Evolutionary conservation across 2,888 invertebrate genomes (phyloP).

Genomic region (Bugulina stolonifera): DNA sequence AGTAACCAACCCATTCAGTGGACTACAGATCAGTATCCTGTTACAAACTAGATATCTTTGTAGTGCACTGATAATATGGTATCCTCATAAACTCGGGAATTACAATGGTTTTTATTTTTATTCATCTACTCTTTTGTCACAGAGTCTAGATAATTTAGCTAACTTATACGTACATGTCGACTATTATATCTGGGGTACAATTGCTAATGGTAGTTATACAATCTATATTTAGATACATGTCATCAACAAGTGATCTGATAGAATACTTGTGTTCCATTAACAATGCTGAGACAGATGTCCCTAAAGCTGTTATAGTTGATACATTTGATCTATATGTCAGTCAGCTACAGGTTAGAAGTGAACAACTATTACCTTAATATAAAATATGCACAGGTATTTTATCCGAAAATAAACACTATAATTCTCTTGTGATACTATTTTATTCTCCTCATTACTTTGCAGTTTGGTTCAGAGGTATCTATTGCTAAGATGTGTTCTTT

Average conservation of each 20-base stretch:
- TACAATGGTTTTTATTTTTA: too few relatives aligned
- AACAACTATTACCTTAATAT: background rate
- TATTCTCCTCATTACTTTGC: background rate
- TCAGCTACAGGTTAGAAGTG: conserved; percentile 23
- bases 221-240: conserved; percentile 16
- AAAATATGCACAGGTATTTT: background rate
- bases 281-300: background rate
- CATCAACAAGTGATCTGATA: background rate
- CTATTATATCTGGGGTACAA: background rate
- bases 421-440: background rate
- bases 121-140: too few relatives aligned
- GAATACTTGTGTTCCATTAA: conserved; percentile 1
- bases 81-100: too few relatives aligned
- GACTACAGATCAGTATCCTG: too few relatives aligned
- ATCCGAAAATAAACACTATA: background rate
- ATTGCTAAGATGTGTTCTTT: background rate
- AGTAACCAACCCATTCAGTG: too few relatives aligned
- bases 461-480: background rate
- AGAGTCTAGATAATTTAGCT: too few relatives aligned
- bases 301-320: conserved; percentile 4
- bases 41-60: too few relatives aligned
- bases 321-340: background rate
- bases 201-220: too few relatives aligned
- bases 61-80: too few relatives aligned
- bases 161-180: too few relatives aligned